Evolutionary conservation across 2,888 invertebrate genomes (phyloP), one percentile per base, ranked within the genome.

Genomic region (Silvanus unidentatus): DNA sequence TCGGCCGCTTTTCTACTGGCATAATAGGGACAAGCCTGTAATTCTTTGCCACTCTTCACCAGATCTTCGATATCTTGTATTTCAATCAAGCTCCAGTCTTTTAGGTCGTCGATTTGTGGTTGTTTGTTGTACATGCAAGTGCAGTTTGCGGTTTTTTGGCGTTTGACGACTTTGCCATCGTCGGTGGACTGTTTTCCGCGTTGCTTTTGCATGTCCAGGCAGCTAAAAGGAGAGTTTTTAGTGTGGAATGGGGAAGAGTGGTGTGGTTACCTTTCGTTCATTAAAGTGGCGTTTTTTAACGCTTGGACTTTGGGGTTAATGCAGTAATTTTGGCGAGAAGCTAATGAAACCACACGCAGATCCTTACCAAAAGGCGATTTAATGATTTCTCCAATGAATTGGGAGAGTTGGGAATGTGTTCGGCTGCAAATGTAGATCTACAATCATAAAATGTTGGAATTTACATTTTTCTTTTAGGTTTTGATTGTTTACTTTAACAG

Each of bases 341-440:
- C 94, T 22, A 96, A 73, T 2, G 93, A 83, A 0, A 89, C 80
- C 2, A 91, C 82, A 46, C 89, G 80, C 2, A 87, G 75, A 42
- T 81, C 72, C 13, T 81, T 74, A 4, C 77, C 80, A 65, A 84
- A 93, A 1, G 81, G 78, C 44, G 92, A 95, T 62, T 85, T 85
- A 55, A 86, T 82, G 1, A 98, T 79, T 77, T 99, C 99, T 36
- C 84, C 81, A n/a, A 96, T 82, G 72, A 99, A 91, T 70, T 99
- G 99, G 0, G 91, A 81, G 32, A 99, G 71, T 67, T 99, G 98
- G 1, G 98, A 96, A 71, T 99, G 98, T 3, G 99, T 99, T 59
- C 99, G 80, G 52, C 95, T 96, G 68, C 94, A 93, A 69, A 92
- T 97, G 64, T 85, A 92, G 50, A 99, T 87, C 86, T 90, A 73